Evolutionary conservation across 2,888 invertebrate genomes (phyloP).

Genomic region (Conomelus anceps): DNA sequence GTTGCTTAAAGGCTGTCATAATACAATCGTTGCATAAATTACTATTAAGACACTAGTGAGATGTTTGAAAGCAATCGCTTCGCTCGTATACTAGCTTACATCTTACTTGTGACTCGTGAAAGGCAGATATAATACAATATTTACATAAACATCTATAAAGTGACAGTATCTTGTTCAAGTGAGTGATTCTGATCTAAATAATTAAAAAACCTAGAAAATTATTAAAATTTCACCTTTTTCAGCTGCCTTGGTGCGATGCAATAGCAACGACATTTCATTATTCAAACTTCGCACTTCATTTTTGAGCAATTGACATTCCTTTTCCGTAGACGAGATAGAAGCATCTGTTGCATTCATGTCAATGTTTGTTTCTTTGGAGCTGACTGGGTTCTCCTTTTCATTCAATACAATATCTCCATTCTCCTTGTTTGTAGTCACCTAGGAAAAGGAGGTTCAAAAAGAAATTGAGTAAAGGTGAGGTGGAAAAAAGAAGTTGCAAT

Average conservation of each 20-base stretch:
- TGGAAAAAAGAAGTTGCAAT: background rate
- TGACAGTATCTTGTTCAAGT: too few relatives aligned
- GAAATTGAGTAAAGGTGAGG: constrained; percentile 14
- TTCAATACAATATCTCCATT: constrained; percentile 35
- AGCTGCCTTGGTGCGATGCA: constrained; percentile 44
- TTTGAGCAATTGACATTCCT: constrained; percentile 41
- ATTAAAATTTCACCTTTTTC: constrained; percentile 42
- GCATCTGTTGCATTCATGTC: background rate
- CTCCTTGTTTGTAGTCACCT: constrained; percentile 16
- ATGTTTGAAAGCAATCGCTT: too few relatives aligned
- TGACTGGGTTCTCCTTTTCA: background rate
- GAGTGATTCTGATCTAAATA: too few relatives aligned
- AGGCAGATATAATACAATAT: background rate
- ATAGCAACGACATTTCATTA: constrained; percentile 46
- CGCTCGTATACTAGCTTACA: too few relatives aligned
- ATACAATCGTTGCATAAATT: too few relatives aligned
- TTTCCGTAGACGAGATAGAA: constrained; percentile 18
- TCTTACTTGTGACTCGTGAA: too few relatives aligned
- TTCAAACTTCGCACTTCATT: constrained; percentile 48
- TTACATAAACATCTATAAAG: background rate
- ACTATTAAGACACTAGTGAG: too few relatives aligned
- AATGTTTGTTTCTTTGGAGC: background rate
- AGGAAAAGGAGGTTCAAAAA: background rate
- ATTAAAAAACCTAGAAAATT: background rate
- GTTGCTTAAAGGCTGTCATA: too few relatives aligned